Evolutionary conservation across 2,888 invertebrate genomes (phyloP), one percentile per base, ranked within the genome.

Genomic region (Latheticus oryzae): DNA sequence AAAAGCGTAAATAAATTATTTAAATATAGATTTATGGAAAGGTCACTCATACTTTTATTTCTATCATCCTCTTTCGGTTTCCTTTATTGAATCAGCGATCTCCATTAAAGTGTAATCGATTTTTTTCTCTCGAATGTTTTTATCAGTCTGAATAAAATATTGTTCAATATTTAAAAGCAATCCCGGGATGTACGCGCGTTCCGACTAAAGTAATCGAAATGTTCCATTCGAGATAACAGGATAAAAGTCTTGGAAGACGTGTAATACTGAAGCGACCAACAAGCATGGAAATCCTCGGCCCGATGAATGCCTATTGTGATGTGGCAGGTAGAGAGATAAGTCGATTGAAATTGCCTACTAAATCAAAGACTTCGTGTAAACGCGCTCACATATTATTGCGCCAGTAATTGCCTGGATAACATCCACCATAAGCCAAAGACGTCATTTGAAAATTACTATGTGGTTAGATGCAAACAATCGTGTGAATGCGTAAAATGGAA

Each of bases 301-400:
- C 60, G 61, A 59, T 63, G 64, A 62, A 65, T 65, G 62, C 63
- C 63, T 66, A 65, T 64, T 66, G 64, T 66, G 60, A 63, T 56
- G 63, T 66, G 67, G 63, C 67, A 67, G 68, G 67, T 67, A 67
- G 61, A 62, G 63, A 66, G 67, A 68, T 68, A 68, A 68, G 67
- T 67, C 67, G 65, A 63, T 65, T 64, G 63, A 68, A 65, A 68
- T 68, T 67, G 67, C 68, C 62, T 67, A 62, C 67, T 67, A 66
- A 69, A 69, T 69, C 68, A 67, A 64, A 60, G 66, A 59, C 57
- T 62, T 48, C 26, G 48, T 63, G 24, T 55, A 55, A 47, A 45
- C 17, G 26, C 53, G 58, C 53, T 58, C 58, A 52, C 52, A 53
- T 58, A 28, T 58, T 58, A 58, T 32, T 53, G 51, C 19, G 40